phyloP scores from a whole-genome alignment of 2,113 vertebrate species.

The Pandion haliaetus region DNA sequence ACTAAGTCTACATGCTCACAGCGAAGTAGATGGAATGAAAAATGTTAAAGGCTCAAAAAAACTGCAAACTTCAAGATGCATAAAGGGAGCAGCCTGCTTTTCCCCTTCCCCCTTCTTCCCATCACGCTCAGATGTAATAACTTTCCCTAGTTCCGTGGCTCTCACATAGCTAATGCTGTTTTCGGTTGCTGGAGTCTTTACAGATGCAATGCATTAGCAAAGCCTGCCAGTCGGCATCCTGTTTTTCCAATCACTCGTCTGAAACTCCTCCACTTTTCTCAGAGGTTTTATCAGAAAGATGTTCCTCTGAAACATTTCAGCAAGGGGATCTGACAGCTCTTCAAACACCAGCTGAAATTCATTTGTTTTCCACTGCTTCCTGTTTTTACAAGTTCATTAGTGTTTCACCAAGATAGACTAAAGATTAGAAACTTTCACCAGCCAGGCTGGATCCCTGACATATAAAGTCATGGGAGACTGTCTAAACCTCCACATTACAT shows the following conservation, averaged over 20 bases:
- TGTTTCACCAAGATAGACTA: slow-evolving; percentile 55
- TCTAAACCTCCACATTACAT: background rate
- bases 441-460: background rate
- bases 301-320: slow-evolving; percentile 70
- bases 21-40: slow-evolving; percentile 27
- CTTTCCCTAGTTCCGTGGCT: slow-evolving; percentile 27
- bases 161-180: slow-evolving; percentile 31
- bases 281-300: slow-evolving; percentile 77
- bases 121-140: slow-evolving; percentile 55
- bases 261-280: slow-evolving; percentile 80
- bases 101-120: slow-evolving; percentile 33
- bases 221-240: slow-evolving; percentile 71
- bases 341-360: slow-evolving; percentile 78
- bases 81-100: background rate
- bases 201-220: slow-evolving; percentile 66
- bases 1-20: slow-evolving; percentile 7
- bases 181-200: slow-evolving; percentile 29
- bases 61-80: background rate
- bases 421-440: slow-evolving; percentile 50
- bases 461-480: background rate
- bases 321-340: slow-evolving; percentile 70
- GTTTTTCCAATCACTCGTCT: slow-evolving; percentile 73
- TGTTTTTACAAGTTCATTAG: slow-evolving; percentile 71
- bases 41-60: slow-evolving; percentile 32
- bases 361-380: slow-evolving; percentile 74